Evolutionary conservation across 2,888 invertebrate genomes (phyloP).

Genomic region (Melanargia galathea): DNA sequence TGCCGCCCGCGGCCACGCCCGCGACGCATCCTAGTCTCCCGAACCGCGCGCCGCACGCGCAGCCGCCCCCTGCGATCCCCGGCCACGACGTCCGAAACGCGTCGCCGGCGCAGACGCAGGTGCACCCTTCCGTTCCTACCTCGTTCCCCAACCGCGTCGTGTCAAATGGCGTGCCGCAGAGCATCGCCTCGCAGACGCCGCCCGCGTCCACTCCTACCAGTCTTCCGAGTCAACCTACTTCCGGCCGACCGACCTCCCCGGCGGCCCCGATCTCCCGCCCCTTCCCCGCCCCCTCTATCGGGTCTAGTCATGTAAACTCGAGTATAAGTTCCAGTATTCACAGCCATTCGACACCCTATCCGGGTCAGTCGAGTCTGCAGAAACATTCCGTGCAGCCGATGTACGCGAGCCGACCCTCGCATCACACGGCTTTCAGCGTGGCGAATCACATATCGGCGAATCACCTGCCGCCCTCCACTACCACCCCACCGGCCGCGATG

Average conservation of each 20-base stretch:
- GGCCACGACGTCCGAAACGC: constrained; percentile 64
- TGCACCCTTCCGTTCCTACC: constrained; percentile 67
- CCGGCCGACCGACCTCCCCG: constrained; percentile 66
- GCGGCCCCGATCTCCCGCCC: constrained; percentile 66
- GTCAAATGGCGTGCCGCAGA: constrained; percentile 55
- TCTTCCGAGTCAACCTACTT: constrained; percentile 71
- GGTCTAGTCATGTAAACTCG: constrained; percentile 80
- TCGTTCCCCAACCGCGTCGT: constrained; percentile 64
- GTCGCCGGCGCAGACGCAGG: constrained; percentile 48
- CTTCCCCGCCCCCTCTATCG: constrained; percentile 70
- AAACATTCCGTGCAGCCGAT: constrained; percentile 77
- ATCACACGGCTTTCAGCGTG: constrained; percentile 71
- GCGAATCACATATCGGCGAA: constrained; percentile 76
- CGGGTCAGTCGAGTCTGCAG: constrained; percentile 74
- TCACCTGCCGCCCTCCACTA: constrained; percentile 79
- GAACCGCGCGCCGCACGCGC: constrained; percentile 59
- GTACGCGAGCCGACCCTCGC: constrained; percentile 69
- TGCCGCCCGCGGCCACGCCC: constrained; percentile 44
- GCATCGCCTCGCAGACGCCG: constrained; percentile 58
- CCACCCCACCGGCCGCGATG: constrained; percentile 64
- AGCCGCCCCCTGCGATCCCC: constrained; percentile 63
- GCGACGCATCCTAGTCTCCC: constrained; percentile 60
- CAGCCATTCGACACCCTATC: constrained; percentile 71
- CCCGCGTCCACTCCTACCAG: constrained; percentile 63
- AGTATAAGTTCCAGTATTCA: constrained; percentile 75